Percentiles rank a stretch among this genome's conserved stretches.
Evolutionary conservation across 2,888 invertebrate species (phyloP).

Genomic region (Beris chalybata): DNA sequence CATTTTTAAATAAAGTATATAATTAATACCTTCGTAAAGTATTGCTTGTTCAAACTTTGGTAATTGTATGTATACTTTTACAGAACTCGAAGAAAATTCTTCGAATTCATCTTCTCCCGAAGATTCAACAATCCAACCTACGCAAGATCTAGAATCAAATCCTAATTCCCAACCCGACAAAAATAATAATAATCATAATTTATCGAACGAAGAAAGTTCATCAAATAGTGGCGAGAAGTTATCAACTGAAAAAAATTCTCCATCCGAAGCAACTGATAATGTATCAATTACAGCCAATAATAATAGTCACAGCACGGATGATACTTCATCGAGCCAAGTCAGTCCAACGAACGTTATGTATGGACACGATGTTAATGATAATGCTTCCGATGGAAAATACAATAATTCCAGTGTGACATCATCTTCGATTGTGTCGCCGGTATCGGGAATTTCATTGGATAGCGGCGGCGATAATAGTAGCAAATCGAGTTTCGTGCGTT

Average conservation of each 20-base stretch:
- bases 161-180: background rate
- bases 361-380: conserved; percentile 9
- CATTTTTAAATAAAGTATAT: too few relatives aligned
- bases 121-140: conserved; percentile 23
- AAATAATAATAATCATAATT: conserved; percentile 6
- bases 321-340: background rate
- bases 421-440: conserved; percentile 25
- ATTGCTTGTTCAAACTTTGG: too few relatives aligned
- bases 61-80: conserved; percentile 7
- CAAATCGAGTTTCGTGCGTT: conserved; percentile 20
- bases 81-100: conserved; percentile 21
- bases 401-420: conserved; percentile 21
- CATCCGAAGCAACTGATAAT: conserved; percentile 26
- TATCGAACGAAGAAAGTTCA: background rate
- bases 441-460: conserved; percentile 17
- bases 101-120: conserved; percentile 9
- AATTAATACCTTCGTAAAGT: too few relatives aligned
- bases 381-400: background rate
- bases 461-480: conserved; percentile 13
- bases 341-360: conserved; percentile 5
- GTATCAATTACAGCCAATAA: conserved; percentile 32
- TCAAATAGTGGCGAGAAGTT: background rate
- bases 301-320: conserved; percentile 9
- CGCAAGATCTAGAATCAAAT: conserved; percentile 4
- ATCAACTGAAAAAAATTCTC: conserved; percentile 2